Conservation (phyloP, 2,113 vertebrate genomes). For the Cynopterus brachyotis region DNA sequence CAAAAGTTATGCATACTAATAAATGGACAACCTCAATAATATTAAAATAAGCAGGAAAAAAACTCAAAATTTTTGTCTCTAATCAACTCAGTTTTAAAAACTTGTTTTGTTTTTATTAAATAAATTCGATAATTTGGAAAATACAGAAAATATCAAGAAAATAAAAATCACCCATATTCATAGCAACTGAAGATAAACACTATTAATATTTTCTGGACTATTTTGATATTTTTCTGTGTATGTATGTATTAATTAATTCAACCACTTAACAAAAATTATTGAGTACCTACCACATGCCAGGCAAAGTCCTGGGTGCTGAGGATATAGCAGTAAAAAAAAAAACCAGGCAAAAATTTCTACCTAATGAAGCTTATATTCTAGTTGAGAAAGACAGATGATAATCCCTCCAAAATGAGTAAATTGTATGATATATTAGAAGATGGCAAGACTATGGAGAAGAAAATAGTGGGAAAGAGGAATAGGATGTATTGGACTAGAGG, state of each 20-base stretch:
- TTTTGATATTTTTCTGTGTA: background rate
- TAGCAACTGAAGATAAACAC: background rate
- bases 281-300: background rate
- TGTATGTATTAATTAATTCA: background rate
- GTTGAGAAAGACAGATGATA: background rate
- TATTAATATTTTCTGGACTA: background rate
- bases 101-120: background rate
- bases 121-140: constrained; percentile 29
- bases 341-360: background rate
- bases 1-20: background rate
- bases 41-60: background rate
- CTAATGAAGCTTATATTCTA: background rate
- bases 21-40: background rate
- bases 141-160: background rate
- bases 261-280: constrained; percentile 18
- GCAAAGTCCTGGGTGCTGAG: background rate
- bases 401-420: background rate
- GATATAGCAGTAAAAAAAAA: background rate
- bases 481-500: background rate
- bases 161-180: background rate
- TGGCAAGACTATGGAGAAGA: background rate
- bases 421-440: background rate
- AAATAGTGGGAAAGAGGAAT: background rate
- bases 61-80: background rate
- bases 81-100: background rate